Base-by-base conservation (phyloP, 1,140 invertebrate genomes). In the Schmidtea mediterranea region DNA sequence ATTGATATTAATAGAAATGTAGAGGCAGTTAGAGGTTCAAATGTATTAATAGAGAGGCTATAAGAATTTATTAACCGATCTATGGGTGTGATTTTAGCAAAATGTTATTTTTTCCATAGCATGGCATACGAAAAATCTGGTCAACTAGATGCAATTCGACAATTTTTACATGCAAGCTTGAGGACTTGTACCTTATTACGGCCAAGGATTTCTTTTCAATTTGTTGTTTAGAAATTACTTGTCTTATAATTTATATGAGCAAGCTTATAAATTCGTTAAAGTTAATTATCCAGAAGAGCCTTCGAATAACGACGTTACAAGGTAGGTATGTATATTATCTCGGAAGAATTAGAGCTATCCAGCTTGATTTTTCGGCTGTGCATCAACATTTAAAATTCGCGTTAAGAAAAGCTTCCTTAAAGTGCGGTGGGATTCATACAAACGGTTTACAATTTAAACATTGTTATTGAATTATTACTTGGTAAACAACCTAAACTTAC, bases 371-470 rank as follows among this genome's bases (percentile, higher is more conserved):
- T 64, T 87, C 84, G 71, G 82, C 69, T 52, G 89, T 90, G 1
- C 83, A 94, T 59, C 89, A 89, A 64, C 79, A 94, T 69, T 68
- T 97, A 36, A 75, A 92, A 2, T 82, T 92, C 55, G 73, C 73
- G 0, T 72, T 94, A 58, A 73, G 90, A 16, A 98, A 97, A 67
- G 86, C 90, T 6, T 89, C 90, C 0, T 86, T 95, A 64, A 79
- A 77, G 84, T 36, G 92, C 90, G 22, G 76, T 95, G 52, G 92
- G 92, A n/a, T 98, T 98, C 61, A 77, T 89, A 52, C 92, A 98
- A 65, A 92, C 82, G 13, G 86, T 72, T 59, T 32, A 12, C 18
- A 48, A 48, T 15, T 48, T 48, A 15, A 45, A 15, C 9, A 45
- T 21, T 45, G 82, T 87, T 13, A 87, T 98, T 0, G 84, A 95